These are phyloP conservation scores for Noctua fimbriata DNA, from an alignment of 2,888 invertebrate genomes.

Conservation along the genomic window DNA sequence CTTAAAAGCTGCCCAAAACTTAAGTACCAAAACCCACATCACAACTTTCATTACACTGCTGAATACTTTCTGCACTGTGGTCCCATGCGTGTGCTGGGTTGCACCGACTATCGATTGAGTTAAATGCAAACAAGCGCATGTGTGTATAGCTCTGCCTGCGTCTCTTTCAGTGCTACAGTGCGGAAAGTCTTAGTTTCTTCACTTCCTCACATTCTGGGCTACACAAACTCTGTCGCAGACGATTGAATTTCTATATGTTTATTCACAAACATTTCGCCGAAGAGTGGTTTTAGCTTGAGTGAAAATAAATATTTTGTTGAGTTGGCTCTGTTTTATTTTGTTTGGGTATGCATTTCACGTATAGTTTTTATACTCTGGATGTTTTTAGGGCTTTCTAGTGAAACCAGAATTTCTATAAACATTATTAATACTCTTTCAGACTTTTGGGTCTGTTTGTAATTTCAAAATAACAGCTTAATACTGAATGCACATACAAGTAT, in stretches of 20 bases:
- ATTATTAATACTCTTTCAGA: not conserved
- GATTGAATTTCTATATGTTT: conserved; percentile 64
- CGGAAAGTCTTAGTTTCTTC: conserved; percentile 49
- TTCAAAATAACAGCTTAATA: too few species aligned
- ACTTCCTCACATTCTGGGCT: conserved; percentile 36
- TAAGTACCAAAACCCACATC: not conserved
- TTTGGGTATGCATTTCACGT: conserved; percentile 28
- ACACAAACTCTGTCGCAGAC: conserved; percentile 48
- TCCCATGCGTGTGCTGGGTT: conserved; percentile 62
- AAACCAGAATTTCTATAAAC: not conserved
- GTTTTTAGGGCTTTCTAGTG: not conserved
- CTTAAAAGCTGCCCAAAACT: not conserved
- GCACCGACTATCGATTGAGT: conserved; percentile 72
- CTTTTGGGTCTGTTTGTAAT: too few species aligned
- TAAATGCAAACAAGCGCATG: conserved; percentile 66
- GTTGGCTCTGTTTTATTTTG: conserved; percentile 32
- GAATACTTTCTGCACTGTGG: conserved; percentile 24
- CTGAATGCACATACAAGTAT: too few species aligned
- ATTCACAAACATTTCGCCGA: conserved; percentile 46
- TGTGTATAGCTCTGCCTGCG: conserved; percentile 42
- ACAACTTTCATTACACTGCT: conserved; percentile 30
- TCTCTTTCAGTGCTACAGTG: conserved; percentile 20
- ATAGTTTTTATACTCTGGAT: not conserved
- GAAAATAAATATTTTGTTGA: conserved; percentile 42
- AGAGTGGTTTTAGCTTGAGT: conserved; percentile 47